phyloP scores from a whole-genome alignment of 2,113 vertebrate genomes.

The Psephotus haematonotus region DNA sequence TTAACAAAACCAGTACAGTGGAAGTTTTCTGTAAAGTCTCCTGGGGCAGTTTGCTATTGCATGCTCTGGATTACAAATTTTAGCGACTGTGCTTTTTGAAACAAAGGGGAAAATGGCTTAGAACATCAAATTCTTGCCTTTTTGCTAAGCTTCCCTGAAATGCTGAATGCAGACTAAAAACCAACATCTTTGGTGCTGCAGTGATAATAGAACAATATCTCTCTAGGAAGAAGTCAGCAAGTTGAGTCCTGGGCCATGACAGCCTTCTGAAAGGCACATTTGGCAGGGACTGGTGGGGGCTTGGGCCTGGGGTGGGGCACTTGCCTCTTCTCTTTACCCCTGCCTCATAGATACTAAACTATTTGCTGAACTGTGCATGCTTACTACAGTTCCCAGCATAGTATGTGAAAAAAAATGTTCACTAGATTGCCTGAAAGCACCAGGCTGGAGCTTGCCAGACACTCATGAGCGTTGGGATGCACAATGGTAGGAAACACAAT shows the following conservation, averaged over 20 bases:
- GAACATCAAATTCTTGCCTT: slow-evolving; percentile 24
- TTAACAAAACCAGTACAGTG: neutral
- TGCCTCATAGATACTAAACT: neutral
- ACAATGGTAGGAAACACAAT: neutral
- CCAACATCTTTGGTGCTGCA: neutral
- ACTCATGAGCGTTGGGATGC: neutral
- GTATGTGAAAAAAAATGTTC: neutral
- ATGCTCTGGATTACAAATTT: neutral
- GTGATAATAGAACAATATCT: neutral
- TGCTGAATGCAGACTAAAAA: neutral
- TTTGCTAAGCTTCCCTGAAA: neutral
- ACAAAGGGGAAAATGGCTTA: slow-evolving; percentile 21
- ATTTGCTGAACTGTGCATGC: neutral
- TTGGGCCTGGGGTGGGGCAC: neutral
- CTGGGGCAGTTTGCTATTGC: neutral
- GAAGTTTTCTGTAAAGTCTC: neutral
- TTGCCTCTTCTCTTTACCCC: neutral
- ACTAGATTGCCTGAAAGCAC: neutral
- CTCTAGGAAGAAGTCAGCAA: neutral
- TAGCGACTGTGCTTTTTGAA: neutral
- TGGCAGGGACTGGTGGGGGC: neutral
- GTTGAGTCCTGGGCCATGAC: neutral
- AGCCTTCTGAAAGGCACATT: neutral
- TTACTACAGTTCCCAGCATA: neutral
- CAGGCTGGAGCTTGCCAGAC: neutral